Evolutionary conservation across 2,888 invertebrate genomes (phyloP).

Genomic region (Athetis lepigone): DNA sequence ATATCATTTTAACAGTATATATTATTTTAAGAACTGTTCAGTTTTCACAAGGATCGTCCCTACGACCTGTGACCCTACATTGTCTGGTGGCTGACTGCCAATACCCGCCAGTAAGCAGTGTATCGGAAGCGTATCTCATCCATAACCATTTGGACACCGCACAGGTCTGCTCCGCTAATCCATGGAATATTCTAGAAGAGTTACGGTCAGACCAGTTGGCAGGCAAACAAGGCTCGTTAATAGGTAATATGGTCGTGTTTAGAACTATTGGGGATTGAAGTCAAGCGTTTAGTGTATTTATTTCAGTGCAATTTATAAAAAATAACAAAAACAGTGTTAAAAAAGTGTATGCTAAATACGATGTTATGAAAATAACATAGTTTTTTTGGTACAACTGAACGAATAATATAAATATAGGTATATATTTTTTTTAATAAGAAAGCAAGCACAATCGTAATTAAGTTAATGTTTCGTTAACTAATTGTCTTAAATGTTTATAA

Average conservation of each 20-base stretch:
- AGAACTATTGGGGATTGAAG: slow-evolving; percentile 35
- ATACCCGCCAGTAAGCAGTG: slow-evolving; percentile 29
- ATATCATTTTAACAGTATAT: no score
- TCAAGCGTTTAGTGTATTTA: no score
- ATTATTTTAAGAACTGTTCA: not conserved
- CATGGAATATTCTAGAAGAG: slow-evolving; percentile 38
- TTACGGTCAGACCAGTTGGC: slow-evolving; percentile 31
- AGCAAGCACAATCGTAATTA: no score
- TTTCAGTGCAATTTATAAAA: no score
- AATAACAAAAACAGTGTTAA: no score
- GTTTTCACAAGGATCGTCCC: not conserved
- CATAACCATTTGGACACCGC: slow-evolving; percentile 49
- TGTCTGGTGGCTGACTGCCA: slow-evolving; percentile 45
- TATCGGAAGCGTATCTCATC: slow-evolving; percentile 47
- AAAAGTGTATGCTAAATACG: no score
- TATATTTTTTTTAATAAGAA: no score
- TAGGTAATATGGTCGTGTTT: slow-evolving; percentile 24
- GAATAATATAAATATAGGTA: no score
- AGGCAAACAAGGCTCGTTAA: slow-evolving; percentile 2
- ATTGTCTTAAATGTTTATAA: no score
- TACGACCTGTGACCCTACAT: slow-evolving; percentile 36
- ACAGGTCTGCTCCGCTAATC: slow-evolving; percentile 18
- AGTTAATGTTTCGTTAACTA: no score
- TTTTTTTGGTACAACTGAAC: no score
- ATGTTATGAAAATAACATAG: no score